Conservation (phyloP, 2,113 vertebrate genomes). For the Triplophysa rosa region DNA sequence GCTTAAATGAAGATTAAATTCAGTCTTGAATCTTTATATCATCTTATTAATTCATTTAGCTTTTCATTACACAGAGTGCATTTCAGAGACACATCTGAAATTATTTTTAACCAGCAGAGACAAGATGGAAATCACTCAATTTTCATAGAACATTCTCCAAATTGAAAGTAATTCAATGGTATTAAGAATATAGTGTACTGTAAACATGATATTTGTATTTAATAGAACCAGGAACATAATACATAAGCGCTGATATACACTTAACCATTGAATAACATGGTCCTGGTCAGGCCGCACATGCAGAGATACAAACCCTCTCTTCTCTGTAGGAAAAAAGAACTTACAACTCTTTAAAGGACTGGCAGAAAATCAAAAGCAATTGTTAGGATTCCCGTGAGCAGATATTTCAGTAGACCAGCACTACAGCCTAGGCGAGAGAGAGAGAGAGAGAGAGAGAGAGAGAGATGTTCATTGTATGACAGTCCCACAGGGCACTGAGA, state of each 20-base stretch:
- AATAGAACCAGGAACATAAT: background rate
- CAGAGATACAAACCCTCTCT: background rate
- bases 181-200: background rate
- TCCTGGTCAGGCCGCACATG: background rate
- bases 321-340: background rate
- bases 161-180: background rate
- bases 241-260: too few relatives aligned
- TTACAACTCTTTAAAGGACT: conserved; percentile 14
- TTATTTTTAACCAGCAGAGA: conserved; percentile 1
- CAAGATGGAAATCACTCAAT: background rate
- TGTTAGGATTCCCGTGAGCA: conserved; percentile 33
- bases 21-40: conserved; percentile 1
- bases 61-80: background rate
- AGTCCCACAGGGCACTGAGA: conserved; percentile 21
- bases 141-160: background rate
- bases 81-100: background rate
- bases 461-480: conserved; percentile 35
- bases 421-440: conserved; percentile 24
- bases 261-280: too few relatives aligned
- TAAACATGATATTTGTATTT: background rate
- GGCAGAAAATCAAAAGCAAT: conserved; percentile 51
- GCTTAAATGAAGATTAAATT: background rate
- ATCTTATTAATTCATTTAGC: background rate
- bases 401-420: conserved; percentile 5
- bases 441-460: conserved; percentile 25